phyloP scores from a whole-genome alignment of 2,797 vertebrate species.

The Petrocephalus sullivani region DNA sequence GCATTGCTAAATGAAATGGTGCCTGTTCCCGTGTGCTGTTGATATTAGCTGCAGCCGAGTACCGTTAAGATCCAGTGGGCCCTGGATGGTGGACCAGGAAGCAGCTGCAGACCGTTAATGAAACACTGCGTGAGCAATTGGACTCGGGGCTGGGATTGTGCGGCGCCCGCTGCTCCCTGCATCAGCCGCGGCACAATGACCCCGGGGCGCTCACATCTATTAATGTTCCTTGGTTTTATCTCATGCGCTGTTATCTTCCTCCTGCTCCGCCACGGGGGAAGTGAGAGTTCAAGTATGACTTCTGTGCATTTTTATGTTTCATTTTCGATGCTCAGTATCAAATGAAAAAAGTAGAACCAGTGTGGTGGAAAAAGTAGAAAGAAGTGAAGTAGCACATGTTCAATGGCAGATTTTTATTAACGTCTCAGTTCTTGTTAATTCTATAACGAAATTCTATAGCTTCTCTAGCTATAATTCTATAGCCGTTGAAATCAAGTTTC shows the following conservation, averaged over 20 bases:
- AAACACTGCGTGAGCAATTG: neutral
- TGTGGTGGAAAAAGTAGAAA: neutral
- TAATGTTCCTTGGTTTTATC: conserved; percentile 5
- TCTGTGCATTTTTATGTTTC: conserved; percentile 6
- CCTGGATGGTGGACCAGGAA: conserved; percentile 9
- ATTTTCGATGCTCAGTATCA: neutral
- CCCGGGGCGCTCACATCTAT: neutral
- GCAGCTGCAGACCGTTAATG: neutral
- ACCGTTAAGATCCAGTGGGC: neutral
- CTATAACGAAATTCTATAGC: too few species aligned
- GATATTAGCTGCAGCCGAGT: neutral
- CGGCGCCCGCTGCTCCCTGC: conserved; percentile 14
- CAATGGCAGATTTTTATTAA: neutral
- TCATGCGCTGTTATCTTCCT: neutral
- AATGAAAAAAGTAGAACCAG: neutral
- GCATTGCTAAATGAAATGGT: neutral
- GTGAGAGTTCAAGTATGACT: neutral
- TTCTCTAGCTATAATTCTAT: neutral
- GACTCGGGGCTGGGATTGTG: conserved; percentile 5
- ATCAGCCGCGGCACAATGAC: neutral
- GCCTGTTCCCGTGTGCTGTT: neutral
- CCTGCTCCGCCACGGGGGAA: neutral
- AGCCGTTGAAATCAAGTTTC: neutral
- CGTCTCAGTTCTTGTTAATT: neutral
- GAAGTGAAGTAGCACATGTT: neutral